phyloP scores from a whole-genome alignment of 1,140 invertebrate genomes.

The Chrysopa pallens region DNA sequence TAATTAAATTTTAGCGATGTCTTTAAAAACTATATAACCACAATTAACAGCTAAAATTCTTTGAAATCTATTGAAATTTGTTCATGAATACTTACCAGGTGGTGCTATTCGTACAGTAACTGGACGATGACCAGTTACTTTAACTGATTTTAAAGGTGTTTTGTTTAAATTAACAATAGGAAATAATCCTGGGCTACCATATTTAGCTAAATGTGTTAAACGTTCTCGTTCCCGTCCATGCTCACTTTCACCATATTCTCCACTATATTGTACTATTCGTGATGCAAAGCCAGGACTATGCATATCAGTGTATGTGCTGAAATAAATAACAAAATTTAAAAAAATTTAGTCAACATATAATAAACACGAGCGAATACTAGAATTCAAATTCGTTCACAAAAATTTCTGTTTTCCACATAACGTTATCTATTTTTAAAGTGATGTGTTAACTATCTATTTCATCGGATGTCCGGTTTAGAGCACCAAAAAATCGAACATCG shows the following conservation, averaged over 20 bases:
- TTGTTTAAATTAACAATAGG: constrained; percentile 17
- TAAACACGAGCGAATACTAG: too few species aligned
- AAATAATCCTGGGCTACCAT: constrained; percentile 19
- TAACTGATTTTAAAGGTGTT: constrained; percentile 14
- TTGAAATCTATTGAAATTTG: too few species aligned
- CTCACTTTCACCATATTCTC: constrained; percentile 13
- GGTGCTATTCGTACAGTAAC: constrained; percentile 22
- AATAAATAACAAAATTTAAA: constrained; percentile 4
- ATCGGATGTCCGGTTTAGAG: too few species aligned
- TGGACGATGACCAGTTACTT: constrained; percentile 10
- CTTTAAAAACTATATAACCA: too few species aligned
- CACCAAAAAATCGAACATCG: too few species aligned
- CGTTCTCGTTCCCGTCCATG: background rate
- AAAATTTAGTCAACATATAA: too few species aligned
- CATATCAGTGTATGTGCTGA: constrained; percentile 20
- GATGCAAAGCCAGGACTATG: constrained; percentile 24
- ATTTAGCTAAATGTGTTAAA: constrained; percentile 13
- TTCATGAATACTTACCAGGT: constrained; percentile 21
- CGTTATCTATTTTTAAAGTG: too few species aligned
- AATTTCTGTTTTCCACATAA: too few species aligned
- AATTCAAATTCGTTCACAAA: too few species aligned
- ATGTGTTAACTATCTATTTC: too few species aligned
- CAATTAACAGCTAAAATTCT: too few species aligned
- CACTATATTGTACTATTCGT: constrained; percentile 23
- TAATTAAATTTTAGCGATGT: too few species aligned